Conservation (phyloP, 2,888 invertebrate genomes). For the Dasypolia templi region DNA sequence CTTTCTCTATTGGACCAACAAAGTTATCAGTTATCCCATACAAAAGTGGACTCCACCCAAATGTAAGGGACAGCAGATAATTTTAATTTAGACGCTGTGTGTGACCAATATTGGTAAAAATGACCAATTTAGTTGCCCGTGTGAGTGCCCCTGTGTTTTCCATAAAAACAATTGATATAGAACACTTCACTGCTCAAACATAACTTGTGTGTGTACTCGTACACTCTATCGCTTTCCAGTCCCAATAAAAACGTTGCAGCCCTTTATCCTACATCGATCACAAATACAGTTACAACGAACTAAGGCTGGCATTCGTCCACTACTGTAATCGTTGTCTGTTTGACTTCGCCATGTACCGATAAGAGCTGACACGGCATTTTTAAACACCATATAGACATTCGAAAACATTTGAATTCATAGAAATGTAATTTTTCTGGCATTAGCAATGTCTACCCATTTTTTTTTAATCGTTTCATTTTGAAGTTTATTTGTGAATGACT, state of each 20-base stretch:
- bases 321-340: slow-evolving; percentile 50
- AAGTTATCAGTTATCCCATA: background rate
- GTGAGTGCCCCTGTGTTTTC: slow-evolving; percentile 1
- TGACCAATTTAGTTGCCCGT: background rate
- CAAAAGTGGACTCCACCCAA: background rate
- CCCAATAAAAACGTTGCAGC: slow-evolving; percentile 55
- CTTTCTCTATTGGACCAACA: background rate
- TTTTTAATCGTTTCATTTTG: slow-evolving; percentile 5
- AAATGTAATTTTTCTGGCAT: slow-evolving; percentile 34
- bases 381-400: slow-evolving; percentile 39
- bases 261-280: slow-evolving; percentile 61
- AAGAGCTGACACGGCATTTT: slow-evolving; percentile 45
- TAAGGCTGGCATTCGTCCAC: slow-evolving; percentile 50
- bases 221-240: slow-evolving; percentile 53
- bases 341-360: slow-evolving; percentile 47
- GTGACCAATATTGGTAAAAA: background rate
- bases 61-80: background rate
- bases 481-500: background rate
- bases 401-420: slow-evolving; percentile 54
- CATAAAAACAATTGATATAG: slow-evolving; percentile 38
- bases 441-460: slow-evolving; percentile 15
- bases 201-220: slow-evolving; percentile 24
- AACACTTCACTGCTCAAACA: slow-evolving; percentile 42
- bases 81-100: background rate
- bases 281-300: slow-evolving; percentile 55